phyloP scores from a whole-genome alignment of 2,113 vertebrate species.

The Thermophis baileyi region DNA sequence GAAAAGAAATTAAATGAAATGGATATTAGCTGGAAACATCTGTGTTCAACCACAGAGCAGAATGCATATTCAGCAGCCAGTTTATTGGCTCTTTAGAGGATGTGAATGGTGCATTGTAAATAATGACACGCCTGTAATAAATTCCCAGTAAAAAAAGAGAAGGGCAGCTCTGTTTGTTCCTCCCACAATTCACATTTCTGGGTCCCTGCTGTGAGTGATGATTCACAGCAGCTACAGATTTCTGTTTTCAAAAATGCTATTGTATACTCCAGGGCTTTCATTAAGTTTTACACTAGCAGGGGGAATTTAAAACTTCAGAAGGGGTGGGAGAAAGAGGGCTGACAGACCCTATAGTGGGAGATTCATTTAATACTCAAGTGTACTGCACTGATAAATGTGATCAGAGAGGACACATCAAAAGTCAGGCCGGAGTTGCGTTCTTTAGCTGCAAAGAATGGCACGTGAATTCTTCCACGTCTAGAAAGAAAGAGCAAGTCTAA shows the following conservation, averaged over 20 bases:
- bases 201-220: constrained; percentile 76
- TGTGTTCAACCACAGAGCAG: constrained; percentile 78
- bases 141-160: constrained; percentile 76
- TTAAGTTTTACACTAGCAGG: constrained; percentile 75
- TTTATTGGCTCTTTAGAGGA: constrained; percentile 81
- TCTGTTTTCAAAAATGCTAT: constrained; percentile 77
- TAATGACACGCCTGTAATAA: constrained; percentile 80
- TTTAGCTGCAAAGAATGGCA: constrained; percentile 57
- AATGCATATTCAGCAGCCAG: constrained; percentile 82
- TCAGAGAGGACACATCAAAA: constrained; percentile 47
- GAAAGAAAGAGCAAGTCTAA: constrained; percentile 26
- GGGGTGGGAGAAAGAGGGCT: constrained; percentile 49
- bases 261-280: constrained; percentile 77
- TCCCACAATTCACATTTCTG: constrained; percentile 74
- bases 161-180: constrained; percentile 62
- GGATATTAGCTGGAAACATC: constrained; percentile 81
- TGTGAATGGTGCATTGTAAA: constrained; percentile 79
- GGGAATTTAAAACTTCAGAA: constrained; percentile 71
- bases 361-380: constrained; percentile 50
- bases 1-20: constrained; percentile 82
- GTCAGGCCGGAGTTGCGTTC: constrained; percentile 33
- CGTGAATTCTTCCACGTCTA: constrained; percentile 54
- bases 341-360: constrained; percentile 46
- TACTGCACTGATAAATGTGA: constrained; percentile 50
- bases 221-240: constrained; percentile 76